Evolutionary conservation across 2,888 invertebrate species (phyloP).

Genomic region (Zhuqinia jingwanae): DNA sequence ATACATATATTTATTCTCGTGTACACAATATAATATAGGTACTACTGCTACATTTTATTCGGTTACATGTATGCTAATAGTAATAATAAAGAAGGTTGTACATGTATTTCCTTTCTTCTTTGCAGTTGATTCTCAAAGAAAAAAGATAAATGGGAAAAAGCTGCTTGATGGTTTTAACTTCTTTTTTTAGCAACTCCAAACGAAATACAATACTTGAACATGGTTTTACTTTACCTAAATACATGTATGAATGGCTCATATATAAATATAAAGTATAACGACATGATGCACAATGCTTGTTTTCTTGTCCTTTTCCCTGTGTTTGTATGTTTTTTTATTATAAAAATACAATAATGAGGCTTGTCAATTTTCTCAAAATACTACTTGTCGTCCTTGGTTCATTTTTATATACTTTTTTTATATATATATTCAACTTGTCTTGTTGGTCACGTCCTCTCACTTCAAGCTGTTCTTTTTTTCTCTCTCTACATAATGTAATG

Average conservation of each 20-base stretch:
- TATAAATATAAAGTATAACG: background rate
- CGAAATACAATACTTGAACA: no score
- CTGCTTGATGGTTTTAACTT: background rate
- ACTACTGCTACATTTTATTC: no score
- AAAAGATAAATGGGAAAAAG: background rate
- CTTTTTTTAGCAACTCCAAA: background rate
- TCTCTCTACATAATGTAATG: no score
- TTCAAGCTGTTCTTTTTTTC: background rate
- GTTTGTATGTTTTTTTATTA: slow-evolving; percentile 13
- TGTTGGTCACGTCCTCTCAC: slow-evolving; percentile 38
- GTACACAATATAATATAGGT: background rate
- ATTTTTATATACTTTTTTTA: slow-evolving; percentile 21
- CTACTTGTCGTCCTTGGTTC: slow-evolving; percentile 66
- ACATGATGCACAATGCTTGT: background rate
- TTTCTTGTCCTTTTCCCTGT: slow-evolving; percentile 31
- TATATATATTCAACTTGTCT: background rate
- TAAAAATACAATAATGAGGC: background rate
- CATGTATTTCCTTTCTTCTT: background rate
- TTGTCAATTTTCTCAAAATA: background rate
- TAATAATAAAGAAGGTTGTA: no score
- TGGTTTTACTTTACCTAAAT: background rate
- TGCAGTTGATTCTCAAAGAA: background rate
- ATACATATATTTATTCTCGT: no score
- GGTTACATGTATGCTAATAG: no score
- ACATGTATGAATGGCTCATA: background rate